Evolutionary conservation across 2,113 vertebrate species (phyloP), one percentile per base, ranked within the genome.

Genomic region (Naja naja): DNA sequence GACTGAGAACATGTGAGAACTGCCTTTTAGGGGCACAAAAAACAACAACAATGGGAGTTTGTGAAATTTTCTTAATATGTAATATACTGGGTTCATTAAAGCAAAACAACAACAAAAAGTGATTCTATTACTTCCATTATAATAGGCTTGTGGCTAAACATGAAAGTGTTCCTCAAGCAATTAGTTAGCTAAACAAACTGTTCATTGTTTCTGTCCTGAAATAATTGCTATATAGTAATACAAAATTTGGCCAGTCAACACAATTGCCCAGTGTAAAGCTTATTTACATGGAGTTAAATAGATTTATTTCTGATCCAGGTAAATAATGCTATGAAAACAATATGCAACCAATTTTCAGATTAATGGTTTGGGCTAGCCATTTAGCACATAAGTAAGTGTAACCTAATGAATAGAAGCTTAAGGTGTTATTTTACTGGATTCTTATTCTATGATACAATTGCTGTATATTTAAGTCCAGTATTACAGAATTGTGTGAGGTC

Each of bases 71-170:
- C 74, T 18, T 22, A 22, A 81, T 43, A 39, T 34, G 45, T 30
- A 47, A 27, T 39, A 55, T 91, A 52, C 69, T 18, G 25, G 47
- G 47, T n/a, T 2, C 45, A 55, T 55, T 85, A 55, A 54, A 27
- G 30, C 27, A 60, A 94, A 52, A 90, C 90, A 34, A n/a, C 30
- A 52, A 20, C 9, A 93, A 88, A 93, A 94, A 93, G 6, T 16
- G 54, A 88, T 93, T 88, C 23, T 94, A 11, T 43, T 93, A 25
- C 1, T 1, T 93, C 10, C 60, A 94, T 92, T 39, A 90, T 88
- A 89, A 52, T 6, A 54, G 49, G 89, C 0, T 3, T 0, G n/a
- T 94, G 90, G 86, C 25, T 25, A 90, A 95, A 92, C 91, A 92
- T 89, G 23, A 60, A 1, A 88, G 53, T 8, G 3, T 54, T 88